Conservation (phyloP, 1,140 invertebrate genomes). For the Leptoteleia sp. region DNA sequence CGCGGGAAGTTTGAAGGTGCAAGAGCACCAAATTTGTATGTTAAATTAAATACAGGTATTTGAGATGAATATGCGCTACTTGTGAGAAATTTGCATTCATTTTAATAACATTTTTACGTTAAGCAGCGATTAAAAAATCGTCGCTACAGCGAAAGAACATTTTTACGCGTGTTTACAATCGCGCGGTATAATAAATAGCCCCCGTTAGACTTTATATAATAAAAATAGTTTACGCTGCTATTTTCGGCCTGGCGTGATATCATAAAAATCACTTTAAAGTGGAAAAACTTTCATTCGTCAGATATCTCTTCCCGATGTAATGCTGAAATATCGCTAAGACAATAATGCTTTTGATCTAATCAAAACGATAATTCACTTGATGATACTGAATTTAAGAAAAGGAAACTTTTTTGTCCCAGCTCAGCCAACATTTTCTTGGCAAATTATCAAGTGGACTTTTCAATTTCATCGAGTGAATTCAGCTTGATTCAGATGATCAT, state of each 20-base stretch:
- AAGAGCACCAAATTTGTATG: too few relatives aligned
- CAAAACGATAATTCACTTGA: constrained; percentile 30
- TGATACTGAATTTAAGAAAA: constrained; percentile 22
- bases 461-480: constrained; percentile 44
- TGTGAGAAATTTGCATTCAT: too few relatives aligned
- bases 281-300: constrained; percentile 11
- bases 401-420: constrained; percentile 28
- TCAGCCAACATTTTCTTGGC: constrained; percentile 44
- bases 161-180: too few relatives aligned
- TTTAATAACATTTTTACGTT: too few relatives aligned
- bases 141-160: too few relatives aligned
- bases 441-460: constrained; percentile 57
- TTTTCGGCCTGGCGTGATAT: background rate
- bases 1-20: too few relatives aligned
- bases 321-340: constrained; percentile 19
- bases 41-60: too few relatives aligned
- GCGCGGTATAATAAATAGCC: too few relatives aligned
- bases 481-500: constrained; percentile 34
- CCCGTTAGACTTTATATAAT: too few relatives aligned
- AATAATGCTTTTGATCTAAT: constrained; percentile 37
- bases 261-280: constrained; percentile 7
- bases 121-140: too few relatives aligned
- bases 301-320: background rate
- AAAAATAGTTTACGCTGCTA: background rate
- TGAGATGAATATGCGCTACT: too few relatives aligned